These are phyloP conservation scores for Pantherophis vulpinus DNA, from an alignment of 2,797 vertebrate genomes.

Conservation along the genomic window DNA sequence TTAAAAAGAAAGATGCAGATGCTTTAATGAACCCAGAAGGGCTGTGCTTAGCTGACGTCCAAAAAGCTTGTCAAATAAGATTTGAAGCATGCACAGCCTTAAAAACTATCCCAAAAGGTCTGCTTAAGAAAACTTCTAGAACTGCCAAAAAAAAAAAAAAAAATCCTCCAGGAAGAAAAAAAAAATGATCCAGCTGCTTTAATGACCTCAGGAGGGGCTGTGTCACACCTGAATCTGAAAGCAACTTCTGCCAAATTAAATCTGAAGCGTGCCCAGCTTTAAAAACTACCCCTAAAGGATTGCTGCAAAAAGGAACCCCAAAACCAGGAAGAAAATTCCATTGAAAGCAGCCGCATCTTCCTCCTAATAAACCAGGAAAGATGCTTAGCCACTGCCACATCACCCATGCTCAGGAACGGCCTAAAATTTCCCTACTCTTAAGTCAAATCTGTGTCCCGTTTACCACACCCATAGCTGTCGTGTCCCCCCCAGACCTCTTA, in stretches of 20 bases:
- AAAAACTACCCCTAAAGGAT: background rate
- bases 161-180: background rate
- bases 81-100: background rate
- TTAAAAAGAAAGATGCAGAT: background rate
- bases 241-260: background rate
- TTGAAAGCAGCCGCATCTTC: background rate
- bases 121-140: background rate
- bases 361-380: background rate
- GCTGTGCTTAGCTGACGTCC: background rate
- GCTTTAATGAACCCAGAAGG: background rate
- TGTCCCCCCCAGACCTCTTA: slow-evolving; percentile 38
- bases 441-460: background rate
- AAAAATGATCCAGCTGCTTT: background rate
- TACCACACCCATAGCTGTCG: no score
- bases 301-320: background rate
- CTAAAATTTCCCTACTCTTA: background rate
- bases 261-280: background rate
- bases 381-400: background rate
- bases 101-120: background rate
- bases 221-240: background rate
- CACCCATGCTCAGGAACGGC: background rate
- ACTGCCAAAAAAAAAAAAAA: background rate
- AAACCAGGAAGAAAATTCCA: background rate
- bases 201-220: background rate
- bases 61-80: background rate